Base-by-base conservation (phyloP, 2,888 invertebrate species). In the Lathronympha strigana region DNA sequence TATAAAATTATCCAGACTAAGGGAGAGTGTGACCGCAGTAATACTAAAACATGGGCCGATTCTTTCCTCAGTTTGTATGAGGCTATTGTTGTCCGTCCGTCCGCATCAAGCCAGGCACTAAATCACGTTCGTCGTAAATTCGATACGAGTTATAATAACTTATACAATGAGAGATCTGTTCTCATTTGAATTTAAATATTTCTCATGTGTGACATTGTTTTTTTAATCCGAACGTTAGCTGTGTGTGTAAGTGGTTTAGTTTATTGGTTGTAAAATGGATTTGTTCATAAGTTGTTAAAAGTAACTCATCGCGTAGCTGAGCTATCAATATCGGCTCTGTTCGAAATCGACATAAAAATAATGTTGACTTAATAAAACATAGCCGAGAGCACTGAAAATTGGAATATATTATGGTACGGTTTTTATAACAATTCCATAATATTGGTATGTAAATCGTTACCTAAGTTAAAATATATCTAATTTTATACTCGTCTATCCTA, bases 71-170 rank as follows among this genome's bases (percentile, higher is more conserved):
- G 78, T 75, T 77, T 86, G 85, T 86, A 82, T 80, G 84, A 80
- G 79, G 76, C 86, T 81, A 89, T 90, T 90, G 90, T 89, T 82
- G 84, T 82, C 80, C 83, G 85, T 79, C 89, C 87, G 84, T 88
- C 88, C 87, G 86, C 89, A 89, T 91, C 90, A 87, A 87, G 88
- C 81, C 83, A 81, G 87, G 74, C 77, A 85, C 80, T 92, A 91
- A 91, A 92, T 92, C 91, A 92, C 90, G 89, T 87, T 83, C 82
- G 86, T 87, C 88, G 84, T 91, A 91, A 90, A 90, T 91, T 88
- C 88, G 85, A 87, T 86, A 79, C 86, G 83, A 84, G 81, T 83
- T 85, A 57, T 57, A 57, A 57, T 57, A 57, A 57, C 57, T 45
- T 57, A 45, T 57, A 90, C 90, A 90, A 91, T 86, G 88, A 87